phyloP scores from a whole-genome alignment of 2,113 vertebrate species.

The Tricholaema leucomelas region DNA sequence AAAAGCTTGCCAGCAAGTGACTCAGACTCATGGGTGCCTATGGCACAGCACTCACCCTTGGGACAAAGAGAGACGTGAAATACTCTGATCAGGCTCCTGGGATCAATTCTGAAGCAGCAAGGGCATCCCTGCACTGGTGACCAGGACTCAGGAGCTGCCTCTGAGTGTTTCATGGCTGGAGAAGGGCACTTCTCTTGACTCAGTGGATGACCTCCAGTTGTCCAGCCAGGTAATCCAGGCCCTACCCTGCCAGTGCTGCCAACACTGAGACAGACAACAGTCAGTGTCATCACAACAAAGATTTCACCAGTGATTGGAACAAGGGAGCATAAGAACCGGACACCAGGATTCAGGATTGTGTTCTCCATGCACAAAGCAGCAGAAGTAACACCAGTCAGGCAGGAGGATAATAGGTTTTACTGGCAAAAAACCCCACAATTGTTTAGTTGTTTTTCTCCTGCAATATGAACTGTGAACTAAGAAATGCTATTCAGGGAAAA shows the following conservation, averaged over 20 bases:
- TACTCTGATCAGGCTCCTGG: background rate
- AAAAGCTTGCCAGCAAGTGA: slow-evolving; percentile 21
- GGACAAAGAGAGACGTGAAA: background rate
- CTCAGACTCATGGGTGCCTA: background rate
- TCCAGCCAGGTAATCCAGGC: background rate
- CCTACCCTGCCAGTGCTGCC: background rate
- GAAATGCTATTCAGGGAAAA: background rate
- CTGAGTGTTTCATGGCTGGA: background rate
- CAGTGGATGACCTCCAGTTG: background rate
- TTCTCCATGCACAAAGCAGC: background rate
- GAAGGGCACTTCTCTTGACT: background rate
- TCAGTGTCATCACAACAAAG: background rate
- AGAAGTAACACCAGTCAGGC: background rate
- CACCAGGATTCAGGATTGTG: background rate
- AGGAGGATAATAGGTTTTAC: background rate
- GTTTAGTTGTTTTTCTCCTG: background rate
- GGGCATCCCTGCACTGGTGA: background rate
- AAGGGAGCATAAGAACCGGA: background rate
- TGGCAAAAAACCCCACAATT: background rate
- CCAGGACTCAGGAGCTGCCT: background rate
- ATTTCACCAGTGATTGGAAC: background rate
- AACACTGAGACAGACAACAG: background rate
- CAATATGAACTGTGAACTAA: background rate
- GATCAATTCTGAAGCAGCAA: background rate
- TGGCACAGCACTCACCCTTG: background rate